Base-by-base conservation (phyloP, 35 echinoderm and acorn worm genomes). In the Chiridota heheva region DNA sequence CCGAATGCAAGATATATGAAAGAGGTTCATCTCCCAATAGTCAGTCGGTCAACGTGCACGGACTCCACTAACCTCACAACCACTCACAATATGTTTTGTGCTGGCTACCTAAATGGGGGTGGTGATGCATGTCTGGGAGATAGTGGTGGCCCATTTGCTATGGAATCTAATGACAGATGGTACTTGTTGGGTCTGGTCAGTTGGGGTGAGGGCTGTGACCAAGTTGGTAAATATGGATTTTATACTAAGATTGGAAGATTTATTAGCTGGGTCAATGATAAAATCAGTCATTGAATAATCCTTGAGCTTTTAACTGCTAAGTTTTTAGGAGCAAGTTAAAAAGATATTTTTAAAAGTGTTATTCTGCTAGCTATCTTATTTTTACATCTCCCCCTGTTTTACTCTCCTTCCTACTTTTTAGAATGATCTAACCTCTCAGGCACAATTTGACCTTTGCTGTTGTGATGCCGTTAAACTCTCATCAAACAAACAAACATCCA, bases 121-220 rank as follows among this genome's bases (percentile, higher is more conserved):
- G 80, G 73, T 0, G 94, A 97, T 37, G 94, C 94, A 0, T 97
- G 94, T 68, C 16, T 45, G 35, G 94, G 94, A 2, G 94, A 97
- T 40, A 97, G 94, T 63, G 94, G 94, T 59, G 94, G 94, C 10
- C 94, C 89, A 2, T 97, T 87, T 44, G 53, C 88, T 0, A 60
- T 91, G 0, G 34, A 46, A 27, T 42, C 72, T n/a, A 59, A 79
- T 43, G 71, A 55, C 7, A 55, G 88, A 25, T 96, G 93, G 93
- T 79, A 91, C 71, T 56, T 83, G 56, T 40, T 96, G 0, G 93
- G 93, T 1, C 78, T 96, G 28, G 84, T 96, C 5, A 96, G 93
- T 39, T 96, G 93, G 93, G 93, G 93, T 22, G 88, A 91, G 48
- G 93, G 93, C 3, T 96, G 93, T 67, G 93, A 46, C 18, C 53